A percentile compares a stretch with the other conserved stretches of the same genome.
phyloP scores from a whole-genome alignment of 2,888 invertebrate genomes.

The Caenorhabditis doughertyi region DNA sequence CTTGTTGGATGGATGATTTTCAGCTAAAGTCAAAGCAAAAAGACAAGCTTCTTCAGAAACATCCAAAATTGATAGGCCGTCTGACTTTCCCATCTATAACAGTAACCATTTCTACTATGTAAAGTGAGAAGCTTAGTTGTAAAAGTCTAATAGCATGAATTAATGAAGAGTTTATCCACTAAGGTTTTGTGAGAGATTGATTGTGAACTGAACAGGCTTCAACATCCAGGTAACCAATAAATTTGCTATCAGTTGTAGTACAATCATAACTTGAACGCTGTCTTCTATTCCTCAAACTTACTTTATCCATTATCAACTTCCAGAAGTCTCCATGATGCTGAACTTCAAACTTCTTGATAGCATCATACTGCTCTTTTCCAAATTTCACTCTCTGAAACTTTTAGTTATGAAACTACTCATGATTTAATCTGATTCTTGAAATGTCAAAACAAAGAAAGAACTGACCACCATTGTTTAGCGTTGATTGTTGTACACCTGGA shows the following conservation, averaged over 20 bases:
- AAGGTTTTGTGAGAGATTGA: no score
- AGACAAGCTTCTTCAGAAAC: constrained; percentile 76
- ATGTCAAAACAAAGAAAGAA: constrained; percentile 10
- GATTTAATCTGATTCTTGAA: background rate
- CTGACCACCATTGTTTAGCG: constrained; percentile 54
- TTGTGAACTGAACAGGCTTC: no score
- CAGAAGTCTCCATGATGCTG: constrained; percentile 75
- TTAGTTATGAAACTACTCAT: background rate
- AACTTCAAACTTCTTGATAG: constrained; percentile 73
- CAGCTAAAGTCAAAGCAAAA: constrained; percentile 73
- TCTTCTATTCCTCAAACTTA: no score
- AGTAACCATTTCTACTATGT: no score
- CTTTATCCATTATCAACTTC: constrained; percentile 75
- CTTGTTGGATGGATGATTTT: constrained; percentile 73
- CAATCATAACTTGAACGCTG: no score
- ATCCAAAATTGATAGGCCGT: constrained; percentile 70
- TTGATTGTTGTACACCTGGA: constrained; percentile 45
- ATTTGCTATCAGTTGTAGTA: no score
- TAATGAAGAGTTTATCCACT: no score
- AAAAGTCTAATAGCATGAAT: no score
- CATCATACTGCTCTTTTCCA: constrained; percentile 73
- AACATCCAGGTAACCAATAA: no score
- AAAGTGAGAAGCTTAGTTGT: no score
- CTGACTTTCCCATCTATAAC: constrained; percentile 69
- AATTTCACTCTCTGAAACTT: constrained; percentile 71